Evolutionary conservation across 2,888 invertebrate species (phyloP).

Genomic region (Sepioteuthis lessoniana): DNA sequence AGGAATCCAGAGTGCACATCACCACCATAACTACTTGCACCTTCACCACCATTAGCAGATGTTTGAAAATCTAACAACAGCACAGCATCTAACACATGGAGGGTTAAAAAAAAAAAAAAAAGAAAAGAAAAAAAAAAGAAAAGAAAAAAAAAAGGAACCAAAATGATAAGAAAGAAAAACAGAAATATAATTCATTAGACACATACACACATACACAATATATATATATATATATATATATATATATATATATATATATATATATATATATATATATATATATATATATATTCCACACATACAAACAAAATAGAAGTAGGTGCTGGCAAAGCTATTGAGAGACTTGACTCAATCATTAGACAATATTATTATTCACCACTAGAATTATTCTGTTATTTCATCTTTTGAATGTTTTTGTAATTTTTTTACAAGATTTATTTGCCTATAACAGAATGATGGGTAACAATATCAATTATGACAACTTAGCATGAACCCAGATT

Average conservation of each 20-base stretch:
- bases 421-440: not conserved
- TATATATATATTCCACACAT: not conserved
- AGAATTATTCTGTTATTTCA: not conserved
- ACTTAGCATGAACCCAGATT: too few species aligned
- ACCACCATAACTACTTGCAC: not conserved
- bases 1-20: not conserved
- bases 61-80: not conserved
- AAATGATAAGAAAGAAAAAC: too few species aligned
- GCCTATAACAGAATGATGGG: not conserved
- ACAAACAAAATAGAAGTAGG: not conserved
- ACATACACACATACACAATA: too few species aligned
- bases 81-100: not conserved
- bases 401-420: not conserved
- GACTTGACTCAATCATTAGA: not conserved
- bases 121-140: not conserved
- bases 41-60: not conserved
- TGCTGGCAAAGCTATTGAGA: not conserved
- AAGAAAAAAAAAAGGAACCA: not conserved
- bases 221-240: too few species aligned
- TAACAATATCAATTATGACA: too few species aligned
- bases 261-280: too few species aligned
- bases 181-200: too few species aligned
- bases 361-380: not conserved
- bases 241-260: too few species aligned
- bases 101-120: not conserved